Percentiles rank a stretch among this genome's conserved stretches.
phyloP scores from a whole-genome alignment of 2,888 invertebrate genomes.

The Minunthozetes semirufus region DNA sequence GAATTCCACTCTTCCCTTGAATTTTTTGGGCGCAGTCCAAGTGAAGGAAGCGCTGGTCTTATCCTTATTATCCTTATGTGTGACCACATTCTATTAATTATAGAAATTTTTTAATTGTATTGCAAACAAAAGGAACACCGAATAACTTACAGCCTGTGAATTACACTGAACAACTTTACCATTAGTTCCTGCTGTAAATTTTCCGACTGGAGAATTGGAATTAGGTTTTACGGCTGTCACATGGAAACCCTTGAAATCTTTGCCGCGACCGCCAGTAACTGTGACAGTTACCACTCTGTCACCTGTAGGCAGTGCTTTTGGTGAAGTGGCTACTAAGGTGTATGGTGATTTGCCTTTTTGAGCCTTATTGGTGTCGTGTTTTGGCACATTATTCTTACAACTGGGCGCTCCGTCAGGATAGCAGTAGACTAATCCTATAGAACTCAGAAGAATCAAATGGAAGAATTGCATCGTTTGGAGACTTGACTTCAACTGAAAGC shows the following conservation, averaged over 20 bases:
- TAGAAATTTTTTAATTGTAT: not conserved
- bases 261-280: slow-evolving; percentile 20
- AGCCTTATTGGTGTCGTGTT: slow-evolving; percentile 20
- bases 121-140: not conserved
- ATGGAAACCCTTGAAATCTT: slow-evolving; percentile 38
- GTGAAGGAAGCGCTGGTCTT: slow-evolving; percentile 36
- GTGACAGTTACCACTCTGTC: slow-evolving; percentile 31
- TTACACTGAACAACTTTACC: slow-evolving; percentile 19
- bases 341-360: slow-evolving; percentile 26
- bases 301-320: slow-evolving; percentile 7
- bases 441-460: not conserved
- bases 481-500: not conserved
- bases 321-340: slow-evolving; percentile 19
- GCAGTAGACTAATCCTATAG: not conserved
- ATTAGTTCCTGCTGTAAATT: slow-evolving; percentile 28
- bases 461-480: slow-evolving; percentile 1
- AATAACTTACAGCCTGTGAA: slow-evolving; percentile 18
- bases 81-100: slow-evolving; percentile 31
- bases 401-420: slow-evolving; percentile 35
- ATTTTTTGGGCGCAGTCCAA: slow-evolving; percentile 35
- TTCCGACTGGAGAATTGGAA: slow-evolving; percentile 31
- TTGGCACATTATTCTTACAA: slow-evolving; percentile 17
- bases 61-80: slow-evolving; percentile 33
- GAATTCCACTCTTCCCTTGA: slow-evolving; percentile 39
- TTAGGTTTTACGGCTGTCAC: slow-evolving; percentile 32